Base-by-base conservation (phyloP, 2,113 vertebrate genomes). In the Rhegmatorhina hoffmannsi region DNA sequence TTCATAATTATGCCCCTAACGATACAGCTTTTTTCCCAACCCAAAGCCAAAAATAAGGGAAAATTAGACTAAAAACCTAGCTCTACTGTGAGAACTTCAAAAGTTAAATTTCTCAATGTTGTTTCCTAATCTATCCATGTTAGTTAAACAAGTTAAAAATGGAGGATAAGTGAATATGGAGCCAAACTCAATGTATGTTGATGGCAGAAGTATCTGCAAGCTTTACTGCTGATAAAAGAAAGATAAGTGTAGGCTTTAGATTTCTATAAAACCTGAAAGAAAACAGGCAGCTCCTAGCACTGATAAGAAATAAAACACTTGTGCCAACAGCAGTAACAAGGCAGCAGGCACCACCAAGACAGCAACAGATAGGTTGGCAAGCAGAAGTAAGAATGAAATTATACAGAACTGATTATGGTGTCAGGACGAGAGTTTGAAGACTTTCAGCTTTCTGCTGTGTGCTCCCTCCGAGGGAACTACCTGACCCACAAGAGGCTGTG, bases 311-410 rank as follows among this genome's bases (percentile, higher is more conserved):
- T 86, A 69, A 82, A 95, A 34, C 36, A 47, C 24, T 31, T 43
- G 73, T 95, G 95, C 92, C 92, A 97, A 89, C 5, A 90, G 73
- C 76, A 92, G 80, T 56, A 93, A 88, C 34, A 92, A 90, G 93
- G 90, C 86, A 88, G 93, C 95, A 96, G 92, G 95, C 95, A 96
- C 95, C 86, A 94, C 92, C 94, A 97, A 96, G 92, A 95, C 95
- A 92, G 68, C 73, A 69, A 49, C 73, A 97, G 92, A 97, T 90
- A 94, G 86, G 83, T 40, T 96, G 94, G 92, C 73, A 90, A 94
- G 47, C 88, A 92, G 73, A 92, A 85, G 76, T 36, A 84, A 90
- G 90, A 89, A 67, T 73, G 92, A 97, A 94, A 97, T 82, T 90
- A 18, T 36, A 78, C 96, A 95, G 93, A 89, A 53, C 56, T 84